These are phyloP conservation scores for Xestoiulus laeticollis DNA, from an alignment of 2,888 invertebrate species.

Conservation along the genomic window DNA sequence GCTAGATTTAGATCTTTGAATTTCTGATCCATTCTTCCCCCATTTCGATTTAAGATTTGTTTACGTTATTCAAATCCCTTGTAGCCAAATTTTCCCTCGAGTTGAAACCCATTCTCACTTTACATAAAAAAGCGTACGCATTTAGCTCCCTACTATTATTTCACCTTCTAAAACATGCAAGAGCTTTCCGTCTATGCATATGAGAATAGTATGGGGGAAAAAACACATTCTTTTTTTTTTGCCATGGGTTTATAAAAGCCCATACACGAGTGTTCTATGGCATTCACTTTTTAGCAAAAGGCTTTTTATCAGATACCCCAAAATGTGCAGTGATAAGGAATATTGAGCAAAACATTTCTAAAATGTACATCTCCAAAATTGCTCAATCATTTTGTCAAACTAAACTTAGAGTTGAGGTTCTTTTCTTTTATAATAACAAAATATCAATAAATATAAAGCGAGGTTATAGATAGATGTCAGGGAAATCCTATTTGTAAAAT, in stretches of 20 bases:
- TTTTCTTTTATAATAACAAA: background rate
- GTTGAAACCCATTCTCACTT: slow-evolving; percentile 34
- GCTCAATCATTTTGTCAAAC: slow-evolving; percentile 29
- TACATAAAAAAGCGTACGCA: slow-evolving; percentile 29
- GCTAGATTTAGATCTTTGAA: slow-evolving; percentile 29
- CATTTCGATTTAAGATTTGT: slow-evolving; percentile 37
- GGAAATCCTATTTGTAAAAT: background rate
- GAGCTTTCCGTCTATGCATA: slow-evolving; percentile 32
- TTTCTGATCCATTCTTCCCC: slow-evolving; percentile 37
- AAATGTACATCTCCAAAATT: slow-evolving; percentile 7
- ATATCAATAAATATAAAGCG: background rate
- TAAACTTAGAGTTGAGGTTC: background rate
- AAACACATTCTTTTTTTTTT: background rate
- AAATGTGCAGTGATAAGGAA: slow-evolving; percentile 34
- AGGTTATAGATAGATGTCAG: background rate
- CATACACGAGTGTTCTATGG: background rate
- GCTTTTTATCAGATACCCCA: slow-evolving; percentile 28
- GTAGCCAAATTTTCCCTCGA: slow-evolving; percentile 34
- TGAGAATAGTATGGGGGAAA: slow-evolving; percentile 33
- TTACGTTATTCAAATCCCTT: slow-evolving; percentile 37
- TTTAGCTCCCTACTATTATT: slow-evolving; percentile 25
- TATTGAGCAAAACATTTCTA: slow-evolving; percentile 29
- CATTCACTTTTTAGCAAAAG: background rate
- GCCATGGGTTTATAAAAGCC: background rate
- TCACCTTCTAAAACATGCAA: slow-evolving; percentile 34